phyloP scores from a whole-genome alignment of 1,140 invertebrate species.

The Campodea augens region DNA sequence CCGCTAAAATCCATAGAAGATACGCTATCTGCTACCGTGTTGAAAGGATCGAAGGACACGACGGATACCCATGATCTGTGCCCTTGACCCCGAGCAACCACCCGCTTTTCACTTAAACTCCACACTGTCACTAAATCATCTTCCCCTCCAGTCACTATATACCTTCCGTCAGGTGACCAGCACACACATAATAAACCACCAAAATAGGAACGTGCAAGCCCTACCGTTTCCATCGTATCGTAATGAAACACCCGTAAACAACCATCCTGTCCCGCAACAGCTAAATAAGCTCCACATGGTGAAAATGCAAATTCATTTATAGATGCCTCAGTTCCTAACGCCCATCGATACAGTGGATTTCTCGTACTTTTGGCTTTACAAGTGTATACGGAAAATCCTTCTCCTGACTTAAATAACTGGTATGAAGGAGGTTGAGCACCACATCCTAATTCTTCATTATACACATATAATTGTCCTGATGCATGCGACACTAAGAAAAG shows the following conservation, averaged over 20 bases:
- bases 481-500: slow-evolving; percentile 85
- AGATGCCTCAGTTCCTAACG: slow-evolving; percentile 58
- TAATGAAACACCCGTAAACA: slow-evolving; percentile 93
- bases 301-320: slow-evolving; percentile 96
- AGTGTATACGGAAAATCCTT: slow-evolving; percentile 81
- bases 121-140: slow-evolving; percentile 98
- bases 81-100: slow-evolving; percentile 86
- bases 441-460: slow-evolving; percentile 87
- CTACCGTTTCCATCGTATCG: slow-evolving; percentile 87
- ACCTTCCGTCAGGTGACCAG: slow-evolving; percentile 93
- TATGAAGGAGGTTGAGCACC: slow-evolving; percentile 67
- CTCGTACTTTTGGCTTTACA: slow-evolving; percentile 91
- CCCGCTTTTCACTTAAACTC: slow-evolving; percentile 77
- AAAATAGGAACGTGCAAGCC: slow-evolving; percentile 84
- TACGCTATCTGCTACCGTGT: slow-evolving; percentile 21
- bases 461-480: slow-evolving; percentile 94
- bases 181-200: slow-evolving; percentile 88
- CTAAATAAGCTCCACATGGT: slow-evolving; percentile 77
- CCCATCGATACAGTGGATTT: slow-evolving; percentile 82
- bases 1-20: slow-evolving; percentile 16
- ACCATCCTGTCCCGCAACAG: slow-evolving; percentile 88
- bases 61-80: slow-evolving; percentile 92
- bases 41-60: slow-evolving; percentile 92
- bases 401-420: slow-evolving; percentile 87
- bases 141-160: slow-evolving; percentile 92